phyloP scores from a whole-genome alignment of 2,113 vertebrate genomes.

The Microtus ochrogaster region DNA sequence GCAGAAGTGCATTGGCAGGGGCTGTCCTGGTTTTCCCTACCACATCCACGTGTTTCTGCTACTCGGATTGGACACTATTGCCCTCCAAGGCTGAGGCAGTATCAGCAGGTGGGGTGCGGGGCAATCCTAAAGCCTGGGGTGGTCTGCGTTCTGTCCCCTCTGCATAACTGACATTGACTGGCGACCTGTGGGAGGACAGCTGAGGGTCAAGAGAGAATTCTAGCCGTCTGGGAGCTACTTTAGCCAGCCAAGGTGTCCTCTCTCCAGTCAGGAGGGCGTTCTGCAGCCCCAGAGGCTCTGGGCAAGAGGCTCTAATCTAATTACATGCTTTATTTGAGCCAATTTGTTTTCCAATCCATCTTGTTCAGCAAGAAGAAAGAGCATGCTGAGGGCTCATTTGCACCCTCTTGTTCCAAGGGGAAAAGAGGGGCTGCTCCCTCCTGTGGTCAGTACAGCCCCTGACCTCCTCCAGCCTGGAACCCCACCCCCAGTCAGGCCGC shows the following conservation, averaged over 20 bases:
- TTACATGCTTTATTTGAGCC: conserved; percentile 99
- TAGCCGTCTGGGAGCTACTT: conserved; percentile 51
- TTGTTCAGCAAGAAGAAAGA: conserved; percentile 92
- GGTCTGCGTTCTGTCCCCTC: neutral
- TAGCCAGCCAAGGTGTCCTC: conserved; percentile 47
- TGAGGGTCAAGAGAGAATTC: neutral
- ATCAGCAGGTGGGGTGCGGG: neutral
- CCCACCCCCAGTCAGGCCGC: neutral
- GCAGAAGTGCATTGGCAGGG: too few species aligned
- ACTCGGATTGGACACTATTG: neutral
- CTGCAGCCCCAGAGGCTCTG: conserved; percentile 83
- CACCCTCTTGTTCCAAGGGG: conserved; percentile 90
- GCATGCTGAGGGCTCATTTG: conserved; percentile 89
- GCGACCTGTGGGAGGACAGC: neutral
- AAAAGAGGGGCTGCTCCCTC: conserved; percentile 84
- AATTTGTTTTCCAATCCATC: conserved; percentile 99
- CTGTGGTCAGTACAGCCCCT: conserved; percentile 55
- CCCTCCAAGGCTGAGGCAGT: neutral
- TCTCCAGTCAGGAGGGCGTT: conserved; percentile 47
- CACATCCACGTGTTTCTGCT: neutral
- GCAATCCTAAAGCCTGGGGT: neutral
- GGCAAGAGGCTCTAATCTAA: conserved; percentile 95
- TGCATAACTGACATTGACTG: neutral
- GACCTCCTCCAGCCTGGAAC: conserved; percentile 5
- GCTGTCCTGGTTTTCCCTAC: neutral